These are phyloP conservation scores for Euthynnus affinis DNA, from an alignment of 2,797 vertebrate genomes.

Conservation along the genomic window DNA sequence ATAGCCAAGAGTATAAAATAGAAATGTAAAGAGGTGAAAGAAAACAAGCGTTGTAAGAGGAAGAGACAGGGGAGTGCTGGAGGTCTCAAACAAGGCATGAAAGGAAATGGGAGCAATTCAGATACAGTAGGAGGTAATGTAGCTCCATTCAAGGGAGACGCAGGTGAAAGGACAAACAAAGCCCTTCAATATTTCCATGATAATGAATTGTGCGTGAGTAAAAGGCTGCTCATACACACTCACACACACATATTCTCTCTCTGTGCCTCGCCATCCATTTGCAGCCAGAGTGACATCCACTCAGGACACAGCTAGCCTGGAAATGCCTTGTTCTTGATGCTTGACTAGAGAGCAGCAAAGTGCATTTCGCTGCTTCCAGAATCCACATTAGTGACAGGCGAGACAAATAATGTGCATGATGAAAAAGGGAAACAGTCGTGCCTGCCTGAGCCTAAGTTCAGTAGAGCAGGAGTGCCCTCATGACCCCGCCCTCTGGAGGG, in stretches of 20 bases:
- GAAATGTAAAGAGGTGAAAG: constrained; percentile 32
- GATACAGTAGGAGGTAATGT: constrained; percentile 1
- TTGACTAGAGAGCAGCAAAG: constrained; percentile 45
- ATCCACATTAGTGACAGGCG: background rate
- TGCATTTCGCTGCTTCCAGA: constrained; percentile 40
- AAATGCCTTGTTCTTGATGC: constrained; percentile 41
- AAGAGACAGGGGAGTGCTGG: background rate
- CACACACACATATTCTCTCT: background rate
- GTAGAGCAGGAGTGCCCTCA: background rate
- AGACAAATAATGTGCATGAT: constrained; percentile 16
- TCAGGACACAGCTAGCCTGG: constrained; percentile 12
- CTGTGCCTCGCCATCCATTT: constrained; percentile 16
- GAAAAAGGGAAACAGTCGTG: constrained; percentile 7
- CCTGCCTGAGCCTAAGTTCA: background rate
- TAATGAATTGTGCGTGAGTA: constrained; percentile 34
- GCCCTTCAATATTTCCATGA: constrained; percentile 25
- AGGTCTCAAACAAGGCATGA: constrained; percentile 11
- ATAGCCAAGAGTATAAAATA: constrained; percentile 8
- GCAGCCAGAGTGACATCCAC: constrained; percentile 21
- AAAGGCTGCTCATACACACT: constrained; percentile 2
- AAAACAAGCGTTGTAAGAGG: constrained; percentile 20
- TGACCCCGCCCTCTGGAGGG: constrained; percentile 40
- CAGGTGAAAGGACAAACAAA: constrained; percentile 50
- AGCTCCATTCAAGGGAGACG: constrained; percentile 26
- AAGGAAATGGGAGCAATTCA: background rate